Evolutionary conservation across 2,113 vertebrate genomes (phyloP), one percentile per base, ranked within the genome.

Genomic region (Arizona elegans): DNA sequence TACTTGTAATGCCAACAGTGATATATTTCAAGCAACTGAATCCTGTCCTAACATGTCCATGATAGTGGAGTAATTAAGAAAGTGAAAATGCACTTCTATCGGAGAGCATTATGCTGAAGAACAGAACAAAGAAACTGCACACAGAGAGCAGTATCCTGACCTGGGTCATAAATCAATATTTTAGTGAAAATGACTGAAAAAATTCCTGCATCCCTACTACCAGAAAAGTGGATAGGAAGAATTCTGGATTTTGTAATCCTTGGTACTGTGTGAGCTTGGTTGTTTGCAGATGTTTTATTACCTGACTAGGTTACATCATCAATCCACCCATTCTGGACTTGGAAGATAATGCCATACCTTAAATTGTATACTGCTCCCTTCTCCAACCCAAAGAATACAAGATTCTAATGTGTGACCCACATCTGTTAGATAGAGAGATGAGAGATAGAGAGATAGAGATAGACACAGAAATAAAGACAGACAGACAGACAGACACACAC

Each of bases 1-100:
- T 81, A 89, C 43, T 86, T 0, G 0, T 86, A 88, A 59, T 0
- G 0, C 19, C 1, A 0, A 15, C 81, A 92, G 89, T 54, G 70
- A 38, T 0, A 0, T 43, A 52, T 59, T 93, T 70, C 33, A 54
- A 47, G 52, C 0, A 1, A 3, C 5, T 62, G 0, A 75, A 54
- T 56, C 87, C 59, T 91, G 89, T 24, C 87, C 92, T 65, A 38
- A 87, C 19, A 21, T 1, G 12, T 92, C 88, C 58, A 56, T 15
- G 0, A 75, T 15, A 0, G 11, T 33, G 0, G 50, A 6, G 56
- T 12, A 86, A 88, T 21, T 43, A 90, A 93, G 15, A 89, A 43
- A 88, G 1, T 92, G 91, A 94, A 96, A 91, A 53, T 56, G n/a
- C 62, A 90, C 52, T 90, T 65, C 90, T 0, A 1, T 88, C 29